Percentiles rank a stretch among this genome's conserved stretches.
Evolutionary conservation across 2,888 invertebrate genomes (phyloP).

Genomic region (Callyntrura guangdongensis): DNA sequence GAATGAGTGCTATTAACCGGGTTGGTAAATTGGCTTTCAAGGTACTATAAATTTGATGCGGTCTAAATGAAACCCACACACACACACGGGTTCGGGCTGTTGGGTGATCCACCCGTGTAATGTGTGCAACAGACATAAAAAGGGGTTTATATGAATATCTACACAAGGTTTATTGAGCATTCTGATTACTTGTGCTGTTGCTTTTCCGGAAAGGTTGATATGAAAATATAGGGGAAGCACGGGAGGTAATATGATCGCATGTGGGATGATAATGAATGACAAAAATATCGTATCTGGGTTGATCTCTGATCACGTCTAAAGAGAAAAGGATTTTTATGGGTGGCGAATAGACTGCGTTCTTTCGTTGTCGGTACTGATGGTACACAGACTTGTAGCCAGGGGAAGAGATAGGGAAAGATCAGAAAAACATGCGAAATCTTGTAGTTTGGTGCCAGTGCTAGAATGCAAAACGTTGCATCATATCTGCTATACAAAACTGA

Average conservation of each 20-base stretch:
- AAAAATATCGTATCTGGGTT: constrained; percentile 9
- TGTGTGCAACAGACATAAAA: constrained; percentile 23
- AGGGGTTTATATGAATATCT: not conserved
- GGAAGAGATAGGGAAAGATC: not conserved
- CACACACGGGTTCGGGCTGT: not conserved
- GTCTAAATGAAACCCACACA: no score
- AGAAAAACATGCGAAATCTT: constrained; percentile 17
- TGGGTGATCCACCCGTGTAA: not conserved
- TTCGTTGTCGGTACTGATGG: not conserved
- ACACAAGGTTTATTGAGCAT: not conserved
- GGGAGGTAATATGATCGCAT: constrained; percentile 40
- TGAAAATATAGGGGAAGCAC: not conserved
- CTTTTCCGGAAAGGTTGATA: constrained; percentile 46
- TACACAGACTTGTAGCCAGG: no score
- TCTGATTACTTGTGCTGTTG: constrained; percentile 39
- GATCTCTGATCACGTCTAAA: not conserved
- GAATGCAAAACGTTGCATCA: not conserved
- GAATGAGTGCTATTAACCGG: not conserved
- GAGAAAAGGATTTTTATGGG: constrained; percentile 37
- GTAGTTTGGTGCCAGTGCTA: not conserved
- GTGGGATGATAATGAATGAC: constrained; percentile 46
- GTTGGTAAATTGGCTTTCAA: not conserved
- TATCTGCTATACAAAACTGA: not conserved
- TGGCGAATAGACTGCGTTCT: not conserved
- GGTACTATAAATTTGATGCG: not conserved